Evolutionary conservation across 2,888 invertebrate species (phyloP), one percentile per base, ranked within the genome.

Genomic region (Phalera bucephala): DNA sequence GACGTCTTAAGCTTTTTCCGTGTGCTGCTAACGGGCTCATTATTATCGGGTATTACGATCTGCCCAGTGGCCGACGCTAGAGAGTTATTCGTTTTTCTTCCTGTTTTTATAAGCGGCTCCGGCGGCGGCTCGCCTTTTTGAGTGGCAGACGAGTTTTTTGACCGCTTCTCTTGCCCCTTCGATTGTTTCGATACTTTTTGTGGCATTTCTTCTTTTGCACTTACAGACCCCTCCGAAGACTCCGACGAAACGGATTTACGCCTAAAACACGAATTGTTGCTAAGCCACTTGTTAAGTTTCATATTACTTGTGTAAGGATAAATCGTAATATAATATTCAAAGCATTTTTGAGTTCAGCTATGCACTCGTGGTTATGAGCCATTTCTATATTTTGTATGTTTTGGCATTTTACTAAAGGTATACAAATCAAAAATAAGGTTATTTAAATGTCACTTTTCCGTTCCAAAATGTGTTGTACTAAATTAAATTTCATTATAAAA

Each of bases 21-120:
- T 2, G 88, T 87, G 49, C 87, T 84, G 55, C 74, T 86, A 27
- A 75, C 68, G 0, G 85, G 87, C 36, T 87, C 89, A 31, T 79
- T 82, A 51, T 73, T 81, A 52, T 88, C 90, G 11, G 82, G 94
- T 73, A 96, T 95, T 38, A 96, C 91, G 49, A 96, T 95, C 72
- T 95, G 95, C 15, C 96, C 96, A 1, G 95, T 95, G 32, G 95
- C 94, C 7, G 95, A 95, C 1, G 96, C 94, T 30, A 96, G 86
- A 0, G 96, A 96, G 79, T 96, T 96, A 70, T 96, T 96, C 6
- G 96, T 96, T 80, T 96, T 96, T 41, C 96, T 90, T 34, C 96
- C 96, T 1, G 91, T 86, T 52, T 83, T 85, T 10, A 83, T 64
- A 0, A 80, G 80, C 1, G 72, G 75, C 13, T 79, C 80, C 57